Evolutionary conservation across 2,888 invertebrate species (phyloP).

Genomic region (Dynastes hyllus): DNA sequence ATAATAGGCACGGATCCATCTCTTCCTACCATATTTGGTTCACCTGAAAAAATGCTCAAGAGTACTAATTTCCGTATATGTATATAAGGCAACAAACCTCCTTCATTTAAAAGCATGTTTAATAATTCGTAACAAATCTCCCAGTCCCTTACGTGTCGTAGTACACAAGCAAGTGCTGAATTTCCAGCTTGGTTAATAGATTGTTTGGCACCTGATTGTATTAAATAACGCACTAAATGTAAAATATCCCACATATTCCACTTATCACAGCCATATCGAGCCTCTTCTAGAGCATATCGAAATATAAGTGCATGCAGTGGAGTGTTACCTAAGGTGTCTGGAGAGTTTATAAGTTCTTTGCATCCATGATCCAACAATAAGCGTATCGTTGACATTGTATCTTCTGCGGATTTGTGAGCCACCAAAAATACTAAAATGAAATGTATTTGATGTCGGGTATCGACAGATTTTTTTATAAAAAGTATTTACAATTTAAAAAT

Average conservation of each 20-base stretch:
- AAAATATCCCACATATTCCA: constrained; percentile 86
- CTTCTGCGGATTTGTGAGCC: constrained; percentile 81
- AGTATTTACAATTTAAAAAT: too few relatives aligned
- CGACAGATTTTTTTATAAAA: too few relatives aligned
- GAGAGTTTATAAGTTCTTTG: constrained; percentile 81
- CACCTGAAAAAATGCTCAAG: constrained; percentile 67
- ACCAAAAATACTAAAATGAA: constrained; percentile 76
- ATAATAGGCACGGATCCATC: constrained; percentile 84
- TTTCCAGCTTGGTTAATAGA: constrained; percentile 82
- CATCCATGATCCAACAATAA: constrained; percentile 83
- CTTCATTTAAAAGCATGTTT: constrained; percentile 75
- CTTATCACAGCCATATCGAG: constrained; percentile 78
- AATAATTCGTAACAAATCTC: constrained; percentile 77
- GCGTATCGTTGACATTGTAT: constrained; percentile 80
- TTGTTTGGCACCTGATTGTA: constrained; percentile 79
- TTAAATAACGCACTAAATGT: constrained; percentile 77
- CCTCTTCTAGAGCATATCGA: constrained; percentile 81
- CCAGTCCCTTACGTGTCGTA: constrained; percentile 82
- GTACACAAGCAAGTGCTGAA: constrained; percentile 81
- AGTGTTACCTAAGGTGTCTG: constrained; percentile 83
- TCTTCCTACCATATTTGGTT: constrained; percentile 81
- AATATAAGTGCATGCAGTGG: constrained; percentile 80
- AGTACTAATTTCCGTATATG: not conserved
- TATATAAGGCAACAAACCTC: constrained; percentile 69
- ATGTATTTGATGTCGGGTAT: not conserved